Conservation (phyloP, 2,888 invertebrate genomes). For the Prostheceraeus crozeri region DNA sequence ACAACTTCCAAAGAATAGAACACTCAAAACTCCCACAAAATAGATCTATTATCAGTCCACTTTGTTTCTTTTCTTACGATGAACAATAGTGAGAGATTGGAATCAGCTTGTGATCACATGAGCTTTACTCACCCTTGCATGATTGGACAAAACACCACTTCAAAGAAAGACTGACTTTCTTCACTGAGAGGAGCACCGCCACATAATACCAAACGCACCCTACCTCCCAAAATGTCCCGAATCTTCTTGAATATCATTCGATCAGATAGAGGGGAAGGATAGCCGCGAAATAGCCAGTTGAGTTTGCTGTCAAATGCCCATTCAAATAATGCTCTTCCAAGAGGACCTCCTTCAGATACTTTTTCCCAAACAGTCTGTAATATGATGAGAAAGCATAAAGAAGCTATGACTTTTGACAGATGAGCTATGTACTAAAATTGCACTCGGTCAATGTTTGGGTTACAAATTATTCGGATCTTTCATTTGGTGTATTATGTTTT, state of each 20-base stretch:
- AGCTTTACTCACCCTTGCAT: conserved; percentile 66
- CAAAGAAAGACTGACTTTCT: conserved; percentile 87
- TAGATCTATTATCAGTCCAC: too few relatives aligned
- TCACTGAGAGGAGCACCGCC: conserved; percentile 92
- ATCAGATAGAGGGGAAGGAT: conserved; percentile 59
- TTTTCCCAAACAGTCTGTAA: conserved; percentile 30
- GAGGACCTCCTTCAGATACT: conserved; percentile 19
- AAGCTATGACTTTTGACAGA: too few relatives aligned
- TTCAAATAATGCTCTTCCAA: conserved; percentile 65
- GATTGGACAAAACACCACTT: conserved; percentile 76
- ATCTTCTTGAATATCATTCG: conserved; percentile 64
- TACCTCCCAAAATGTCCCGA: conserved; percentile 69
- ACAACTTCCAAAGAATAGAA: too few relatives aligned
- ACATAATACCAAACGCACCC: conserved; percentile 74
- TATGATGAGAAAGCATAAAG: too few relatives aligned
- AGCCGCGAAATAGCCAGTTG: conserved; percentile 67
- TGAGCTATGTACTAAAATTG: too few relatives aligned
- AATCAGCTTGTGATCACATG: too few relatives aligned
- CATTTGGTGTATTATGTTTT: too few relatives aligned
- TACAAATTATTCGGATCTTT: too few relatives aligned
- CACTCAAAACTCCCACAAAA: too few relatives aligned
- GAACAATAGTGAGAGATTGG: too few relatives aligned
- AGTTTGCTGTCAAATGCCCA: conserved; percentile 89
- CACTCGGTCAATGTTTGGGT: too few relatives aligned
- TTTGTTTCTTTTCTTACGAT: too few relatives aligned